These are phyloP conservation scores for Agrochola circellaris DNA, from an alignment of 2,888 invertebrate species.

Conservation along the genomic window DNA sequence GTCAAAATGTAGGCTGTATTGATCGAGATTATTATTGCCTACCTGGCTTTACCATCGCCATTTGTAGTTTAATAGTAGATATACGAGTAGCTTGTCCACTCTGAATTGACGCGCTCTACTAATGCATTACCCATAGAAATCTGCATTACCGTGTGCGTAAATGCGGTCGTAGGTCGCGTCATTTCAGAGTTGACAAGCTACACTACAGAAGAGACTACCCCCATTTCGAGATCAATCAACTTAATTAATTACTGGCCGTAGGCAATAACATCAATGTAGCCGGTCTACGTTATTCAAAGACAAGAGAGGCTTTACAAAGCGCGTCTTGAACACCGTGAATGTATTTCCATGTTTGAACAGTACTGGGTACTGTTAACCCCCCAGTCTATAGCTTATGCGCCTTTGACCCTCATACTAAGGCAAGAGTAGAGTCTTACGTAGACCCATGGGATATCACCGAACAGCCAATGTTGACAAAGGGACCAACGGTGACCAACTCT, in stretches of 20 bases:
- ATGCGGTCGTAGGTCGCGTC: no score
- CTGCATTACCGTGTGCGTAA: no score
- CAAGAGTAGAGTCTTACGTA: slow-evolving; percentile 24
- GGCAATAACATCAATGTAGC: background rate
- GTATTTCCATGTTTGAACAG: slow-evolving; percentile 29
- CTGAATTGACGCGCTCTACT: no score
- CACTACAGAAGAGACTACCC: background rate
- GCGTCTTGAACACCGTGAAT: background rate
- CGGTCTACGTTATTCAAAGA: background rate
- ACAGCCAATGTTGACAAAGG: slow-evolving; percentile 41
- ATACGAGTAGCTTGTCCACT: no score
- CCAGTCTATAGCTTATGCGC: slow-evolving; percentile 11
- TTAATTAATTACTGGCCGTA: background rate
- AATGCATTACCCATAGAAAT: no score
- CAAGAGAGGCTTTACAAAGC: background rate
- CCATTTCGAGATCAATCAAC: slow-evolving; percentile 11
- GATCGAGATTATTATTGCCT: slow-evolving; percentile 2
- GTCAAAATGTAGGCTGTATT: slow-evolving; percentile 26
- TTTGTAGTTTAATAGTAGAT: slow-evolving; percentile 1
- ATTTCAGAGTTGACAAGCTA: no score
- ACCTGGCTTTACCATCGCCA: background rate
- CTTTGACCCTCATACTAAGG: slow-evolving; percentile 21
- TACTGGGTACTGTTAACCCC: background rate
- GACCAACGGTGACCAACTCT: slow-evolving; percentile 34
- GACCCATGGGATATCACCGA: slow-evolving; percentile 41